Conservation (phyloP, 2,113 vertebrate species). For the Entomyzon cyanotis region DNA sequence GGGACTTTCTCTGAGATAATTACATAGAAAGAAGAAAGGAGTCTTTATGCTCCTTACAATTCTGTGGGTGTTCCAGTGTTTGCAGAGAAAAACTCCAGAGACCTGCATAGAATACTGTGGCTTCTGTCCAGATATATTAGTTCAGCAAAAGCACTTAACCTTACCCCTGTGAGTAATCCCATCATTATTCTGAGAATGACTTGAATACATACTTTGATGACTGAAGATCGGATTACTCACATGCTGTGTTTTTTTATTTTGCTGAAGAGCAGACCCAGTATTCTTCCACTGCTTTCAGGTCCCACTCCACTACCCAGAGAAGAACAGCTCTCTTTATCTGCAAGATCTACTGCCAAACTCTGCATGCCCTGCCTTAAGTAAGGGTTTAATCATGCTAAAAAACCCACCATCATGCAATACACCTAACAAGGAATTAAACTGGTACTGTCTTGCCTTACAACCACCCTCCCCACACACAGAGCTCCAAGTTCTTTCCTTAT, state of each 20-base stretch:
- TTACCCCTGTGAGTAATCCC: slow-evolving; percentile 15
- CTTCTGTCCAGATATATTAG: slow-evolving; percentile 6
- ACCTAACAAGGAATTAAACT: not conserved
- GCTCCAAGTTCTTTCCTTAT: not conserved
- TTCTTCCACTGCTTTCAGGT: slow-evolving; percentile 29
- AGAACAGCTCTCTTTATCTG: not conserved
- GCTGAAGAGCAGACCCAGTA: slow-evolving; percentile 11
- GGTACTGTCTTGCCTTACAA: not conserved
- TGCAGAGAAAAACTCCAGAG: not conserved
- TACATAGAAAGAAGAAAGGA: not conserved
- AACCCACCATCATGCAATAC: not conserved
- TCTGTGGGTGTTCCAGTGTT: not conserved
- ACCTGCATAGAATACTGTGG: not conserved
- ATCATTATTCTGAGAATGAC: not conserved
- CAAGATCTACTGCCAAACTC: not conserved
- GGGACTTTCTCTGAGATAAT: not conserved
- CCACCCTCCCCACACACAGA: not conserved
- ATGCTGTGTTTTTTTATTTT: slow-evolving; percentile 19
- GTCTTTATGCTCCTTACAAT: not conserved
- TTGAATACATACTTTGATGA: slow-evolving; percentile 1
- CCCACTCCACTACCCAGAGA: not conserved
- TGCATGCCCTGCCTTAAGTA: not conserved
- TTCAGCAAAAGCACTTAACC: slow-evolving; percentile 20
- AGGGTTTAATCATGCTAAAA: not conserved
- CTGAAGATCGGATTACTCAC: slow-evolving; percentile 18